Evolutionary conservation across 30 jellyfish, hydroid and myxozoan species (phyloP).

Genomic region (Mastigias papua): DNA sequence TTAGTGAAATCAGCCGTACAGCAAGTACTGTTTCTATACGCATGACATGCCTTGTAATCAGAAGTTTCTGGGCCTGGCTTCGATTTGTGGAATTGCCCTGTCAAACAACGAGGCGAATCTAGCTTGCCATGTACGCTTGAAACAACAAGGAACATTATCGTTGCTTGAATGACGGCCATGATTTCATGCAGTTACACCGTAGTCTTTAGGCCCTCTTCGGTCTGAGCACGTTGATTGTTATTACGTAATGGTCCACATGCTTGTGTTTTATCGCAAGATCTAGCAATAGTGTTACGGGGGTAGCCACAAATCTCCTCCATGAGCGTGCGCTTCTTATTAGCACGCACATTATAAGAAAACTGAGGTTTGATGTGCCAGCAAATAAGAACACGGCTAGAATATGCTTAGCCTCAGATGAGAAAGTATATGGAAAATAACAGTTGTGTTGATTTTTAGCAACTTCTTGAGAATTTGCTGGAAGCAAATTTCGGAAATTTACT

Average conservation of each 20-base stretch:
- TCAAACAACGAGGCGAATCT: slow-evolving; percentile 42
- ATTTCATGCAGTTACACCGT: neutral
- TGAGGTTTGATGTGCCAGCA: too few relatives aligned
- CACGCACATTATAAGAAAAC: too few relatives aligned
- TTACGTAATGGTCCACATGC: neutral
- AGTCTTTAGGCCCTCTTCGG: neutral
- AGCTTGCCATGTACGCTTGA: slow-evolving; percentile 8
- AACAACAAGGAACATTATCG: neutral
- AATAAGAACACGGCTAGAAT: too few relatives aligned
- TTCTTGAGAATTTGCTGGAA: too few relatives aligned
- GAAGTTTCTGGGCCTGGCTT: slow-evolving; percentile 70
- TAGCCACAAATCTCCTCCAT: too few relatives aligned
- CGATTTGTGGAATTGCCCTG: slow-evolving; percentile 62
- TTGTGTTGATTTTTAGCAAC: too few relatives aligned
- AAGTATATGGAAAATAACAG: too few relatives aligned
- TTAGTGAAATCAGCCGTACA: slow-evolving; percentile 79
- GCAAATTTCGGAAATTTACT: too few relatives aligned
- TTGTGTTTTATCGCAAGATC: neutral
- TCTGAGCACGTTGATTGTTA: neutral
- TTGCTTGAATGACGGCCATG: neutral
- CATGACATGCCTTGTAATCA: slow-evolving; percentile 71
- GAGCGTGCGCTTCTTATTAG: too few relatives aligned
- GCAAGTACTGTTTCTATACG: slow-evolving; percentile 67
- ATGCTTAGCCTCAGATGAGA: too few relatives aligned
- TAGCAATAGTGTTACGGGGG: neutral